Conservation (phyloP, 2,113 vertebrate species). For the Bostrychus sinensis region DNA sequence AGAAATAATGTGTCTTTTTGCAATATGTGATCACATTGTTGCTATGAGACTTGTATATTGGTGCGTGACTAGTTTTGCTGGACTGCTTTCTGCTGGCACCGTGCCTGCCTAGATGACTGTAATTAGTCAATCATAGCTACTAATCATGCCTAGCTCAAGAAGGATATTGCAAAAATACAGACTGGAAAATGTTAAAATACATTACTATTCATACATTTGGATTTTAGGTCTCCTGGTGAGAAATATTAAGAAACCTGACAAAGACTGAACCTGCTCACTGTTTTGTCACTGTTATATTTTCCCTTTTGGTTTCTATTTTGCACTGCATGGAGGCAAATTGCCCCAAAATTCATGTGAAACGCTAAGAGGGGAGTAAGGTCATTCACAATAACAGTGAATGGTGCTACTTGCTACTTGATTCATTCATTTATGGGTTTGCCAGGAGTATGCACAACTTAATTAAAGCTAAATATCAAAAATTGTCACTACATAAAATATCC, state of each 20-base stretch:
- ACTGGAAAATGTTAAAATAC: conserved; percentile 30
- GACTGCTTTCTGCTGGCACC: conserved; percentile 37
- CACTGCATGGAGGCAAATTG: conserved; percentile 56
- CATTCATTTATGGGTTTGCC: too few relatives aligned
- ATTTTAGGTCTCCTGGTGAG: conserved; percentile 64
- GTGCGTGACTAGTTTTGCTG: conserved; percentile 51
- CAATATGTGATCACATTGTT: conserved; percentile 40
- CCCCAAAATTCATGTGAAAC: conserved; percentile 52
- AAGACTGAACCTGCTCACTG: conserved; percentile 45
- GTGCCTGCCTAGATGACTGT: conserved; percentile 57
- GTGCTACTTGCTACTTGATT: too few relatives aligned
- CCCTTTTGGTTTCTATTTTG: conserved; percentile 49
- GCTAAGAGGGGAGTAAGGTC: conserved; percentile 20
- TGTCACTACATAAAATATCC: conserved; percentile 52
- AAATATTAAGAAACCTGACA: conserved; percentile 44
- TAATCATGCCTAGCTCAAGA: conserved; percentile 27
- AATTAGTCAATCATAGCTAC: conserved; percentile 49
- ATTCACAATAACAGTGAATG: conserved; percentile 40
- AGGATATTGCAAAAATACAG: conserved; percentile 20
- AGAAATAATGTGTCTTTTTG: conserved; percentile 28
- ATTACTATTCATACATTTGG: conserved; percentile 29
- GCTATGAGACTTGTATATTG: conserved; percentile 47
- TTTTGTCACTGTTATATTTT: conserved; percentile 28
- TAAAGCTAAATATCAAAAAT: conserved; percentile 29
- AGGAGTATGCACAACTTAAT: neutral